Conservation (phyloP, 37 sponge, comb jelly and placozoan species). For the Amphimedon queenslandica region DNA sequence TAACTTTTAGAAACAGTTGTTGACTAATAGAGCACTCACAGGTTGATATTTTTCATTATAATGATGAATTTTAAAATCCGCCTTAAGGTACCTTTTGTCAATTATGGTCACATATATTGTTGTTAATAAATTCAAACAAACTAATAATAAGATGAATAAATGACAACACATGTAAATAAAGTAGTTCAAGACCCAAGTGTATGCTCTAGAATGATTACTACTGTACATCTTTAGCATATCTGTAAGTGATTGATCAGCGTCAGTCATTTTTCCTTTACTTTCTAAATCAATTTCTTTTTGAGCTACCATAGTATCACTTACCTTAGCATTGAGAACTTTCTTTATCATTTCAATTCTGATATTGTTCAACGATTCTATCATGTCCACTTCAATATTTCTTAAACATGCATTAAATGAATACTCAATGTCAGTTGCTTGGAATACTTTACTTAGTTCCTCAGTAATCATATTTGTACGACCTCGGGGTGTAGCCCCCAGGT, state of each 20-base stretch:
- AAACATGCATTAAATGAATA: not conserved
- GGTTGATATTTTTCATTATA: too few relatives aligned
- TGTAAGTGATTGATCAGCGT: conserved; percentile 8
- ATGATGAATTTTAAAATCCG: too few relatives aligned
- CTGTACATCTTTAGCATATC: conserved; percentile 4
- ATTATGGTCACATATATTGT: too few relatives aligned
- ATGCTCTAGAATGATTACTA: not conserved
- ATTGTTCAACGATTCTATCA: not conserved
- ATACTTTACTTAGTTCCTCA: not conserved
- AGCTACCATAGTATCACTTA: conserved; percentile 11
- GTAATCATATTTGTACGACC: not conserved
- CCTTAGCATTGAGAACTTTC: conserved; percentile 5
- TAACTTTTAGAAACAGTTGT: too few relatives aligned
- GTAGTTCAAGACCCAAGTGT: too few relatives aligned
- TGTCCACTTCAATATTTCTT: not conserved
- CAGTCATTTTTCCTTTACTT: not conserved
- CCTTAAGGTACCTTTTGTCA: too few relatives aligned
- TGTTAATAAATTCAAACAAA: too few relatives aligned
- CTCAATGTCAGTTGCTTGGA: not conserved
- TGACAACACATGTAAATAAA: too few relatives aligned
- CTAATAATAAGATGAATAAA: too few relatives aligned
- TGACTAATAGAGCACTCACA: too few relatives aligned
- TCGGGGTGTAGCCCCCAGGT: too few relatives aligned
- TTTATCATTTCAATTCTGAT: not conserved
- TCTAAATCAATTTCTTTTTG: conserved; percentile 11